Base-by-base conservation (phyloP, 2,797 vertebrate species). In the Gambelia wislizenii region DNA sequence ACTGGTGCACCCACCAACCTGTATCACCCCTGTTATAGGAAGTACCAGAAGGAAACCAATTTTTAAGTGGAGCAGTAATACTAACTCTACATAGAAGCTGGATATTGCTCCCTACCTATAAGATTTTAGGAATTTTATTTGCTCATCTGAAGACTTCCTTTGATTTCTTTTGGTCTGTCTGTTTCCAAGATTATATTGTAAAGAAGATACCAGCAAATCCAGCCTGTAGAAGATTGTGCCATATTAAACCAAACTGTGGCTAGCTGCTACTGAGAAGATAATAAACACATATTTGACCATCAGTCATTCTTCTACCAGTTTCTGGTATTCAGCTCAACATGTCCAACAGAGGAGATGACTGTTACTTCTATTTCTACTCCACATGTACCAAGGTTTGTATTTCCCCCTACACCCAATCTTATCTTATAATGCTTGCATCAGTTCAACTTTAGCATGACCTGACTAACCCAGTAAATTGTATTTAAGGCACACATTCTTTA, bases 331-430 rank as follows among this genome's bases (percentile, higher is more conserved):
- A 67, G 75, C 90, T 1, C 95, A 96, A 91, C 92, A 99, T 99
- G 99, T 97, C 97, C 93, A 98, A 97, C 95, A 96, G 98, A 96
- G 98, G 98, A 96, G 98, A 99, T 82, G 99, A 99, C 96, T 99
- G 99, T 98, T 99, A 99, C 96, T 99, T 99, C 96, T 99, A 95
- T 93, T 99, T 98, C 97, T 99, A 99, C 94, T 99, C 99, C 49
- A 99, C 98, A 0, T 99, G 99, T 94, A 95, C 96, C 79, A 99
- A 99, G 98, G 99, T 98, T 94, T 85, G 36, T 49, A 64, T 76
- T 54, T 67, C 47, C 33, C 18, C 3, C 13, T n/a, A n/a, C n/a
- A n/a, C 2, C 8, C 30, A 47, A 14, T 47, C 14, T 86, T 89
- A 3, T 69, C 12, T 72, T 47, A 36, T 44, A 12, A 56, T 72